These are phyloP conservation scores for Trochalopteron elliotii DNA, from an alignment of 2,113 vertebrate species.

Conservation along the genomic window DNA sequence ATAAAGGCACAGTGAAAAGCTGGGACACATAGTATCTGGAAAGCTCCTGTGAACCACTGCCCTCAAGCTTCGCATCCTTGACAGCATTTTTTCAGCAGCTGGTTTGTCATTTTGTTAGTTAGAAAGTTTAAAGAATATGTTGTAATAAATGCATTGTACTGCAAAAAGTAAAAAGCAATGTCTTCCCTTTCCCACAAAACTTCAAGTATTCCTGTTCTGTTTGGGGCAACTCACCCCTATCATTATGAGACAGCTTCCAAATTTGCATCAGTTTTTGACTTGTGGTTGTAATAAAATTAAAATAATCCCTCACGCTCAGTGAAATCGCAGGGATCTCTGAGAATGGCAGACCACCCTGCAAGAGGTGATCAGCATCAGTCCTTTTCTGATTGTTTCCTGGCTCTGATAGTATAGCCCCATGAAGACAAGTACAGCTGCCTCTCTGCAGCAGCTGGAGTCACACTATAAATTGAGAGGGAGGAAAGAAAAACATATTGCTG, in stretches of 20 bases:
- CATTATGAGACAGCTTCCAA: neutral
- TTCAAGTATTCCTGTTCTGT: neutral
- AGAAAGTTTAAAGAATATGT: neutral
- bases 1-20: neutral
- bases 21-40: neutral
- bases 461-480: neutral
- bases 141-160: neutral
- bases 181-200: neutral
- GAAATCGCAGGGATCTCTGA: neutral
- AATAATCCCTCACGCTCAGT: neutral
- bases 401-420: neutral
- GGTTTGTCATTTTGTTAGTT: neutral
- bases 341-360: neutral
- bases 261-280: neutral
- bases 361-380: neutral
- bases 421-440: neutral
- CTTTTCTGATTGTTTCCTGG: neutral
- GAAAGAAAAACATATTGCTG: neutral
- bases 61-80: neutral
- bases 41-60: neutral
- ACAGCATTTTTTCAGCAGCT: neutral
- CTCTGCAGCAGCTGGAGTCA: neutral
- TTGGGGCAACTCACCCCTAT: neutral
- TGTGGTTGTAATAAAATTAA: neutral
- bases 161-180: neutral